Evolutionary conservation across 2,888 invertebrate genomes (phyloP).

Genomic region (Eledone cirrhosa): DNA sequence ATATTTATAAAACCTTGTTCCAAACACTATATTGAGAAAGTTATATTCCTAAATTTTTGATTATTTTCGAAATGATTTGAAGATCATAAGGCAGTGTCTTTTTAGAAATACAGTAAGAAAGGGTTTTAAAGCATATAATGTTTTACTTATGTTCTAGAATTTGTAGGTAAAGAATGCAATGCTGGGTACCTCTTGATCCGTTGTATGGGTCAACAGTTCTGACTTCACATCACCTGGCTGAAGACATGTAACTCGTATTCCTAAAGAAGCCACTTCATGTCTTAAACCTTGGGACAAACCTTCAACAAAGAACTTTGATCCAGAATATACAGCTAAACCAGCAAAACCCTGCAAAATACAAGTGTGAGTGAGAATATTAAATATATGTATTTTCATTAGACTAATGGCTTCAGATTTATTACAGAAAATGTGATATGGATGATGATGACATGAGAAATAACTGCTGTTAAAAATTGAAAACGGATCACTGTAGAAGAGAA

Average conservation of each 20-base stretch:
- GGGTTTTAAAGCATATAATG: background rate
- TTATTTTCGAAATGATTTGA: too few species aligned
- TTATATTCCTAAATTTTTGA: too few species aligned
- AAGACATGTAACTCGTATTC: constrained; percentile 66
- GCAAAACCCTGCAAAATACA: constrained; percentile 59
- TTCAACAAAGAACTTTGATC: constrained; percentile 68
- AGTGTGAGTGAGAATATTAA: background rate
- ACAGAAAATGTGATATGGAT: too few species aligned
- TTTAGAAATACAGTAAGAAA: too few species aligned
- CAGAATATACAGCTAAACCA: constrained; percentile 67
- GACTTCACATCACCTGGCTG: constrained; percentile 68
- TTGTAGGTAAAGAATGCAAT: background rate
- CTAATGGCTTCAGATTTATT: too few species aligned
- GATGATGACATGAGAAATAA: too few species aligned
- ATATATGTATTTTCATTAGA: too few species aligned
- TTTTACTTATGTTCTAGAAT: background rate
- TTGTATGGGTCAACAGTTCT: constrained; percentile 58
- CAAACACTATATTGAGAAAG: too few species aligned
- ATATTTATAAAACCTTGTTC: too few species aligned
- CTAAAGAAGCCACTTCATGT: constrained; percentile 61
- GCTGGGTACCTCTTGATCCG: constrained; percentile 62
- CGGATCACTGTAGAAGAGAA: too few species aligned
- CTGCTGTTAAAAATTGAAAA: too few species aligned
- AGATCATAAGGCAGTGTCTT: too few species aligned
- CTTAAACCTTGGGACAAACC: constrained; percentile 66